Evolutionary conservation across 2,113 vertebrate species (phyloP).

Genomic region (Tyto alba): DNA sequence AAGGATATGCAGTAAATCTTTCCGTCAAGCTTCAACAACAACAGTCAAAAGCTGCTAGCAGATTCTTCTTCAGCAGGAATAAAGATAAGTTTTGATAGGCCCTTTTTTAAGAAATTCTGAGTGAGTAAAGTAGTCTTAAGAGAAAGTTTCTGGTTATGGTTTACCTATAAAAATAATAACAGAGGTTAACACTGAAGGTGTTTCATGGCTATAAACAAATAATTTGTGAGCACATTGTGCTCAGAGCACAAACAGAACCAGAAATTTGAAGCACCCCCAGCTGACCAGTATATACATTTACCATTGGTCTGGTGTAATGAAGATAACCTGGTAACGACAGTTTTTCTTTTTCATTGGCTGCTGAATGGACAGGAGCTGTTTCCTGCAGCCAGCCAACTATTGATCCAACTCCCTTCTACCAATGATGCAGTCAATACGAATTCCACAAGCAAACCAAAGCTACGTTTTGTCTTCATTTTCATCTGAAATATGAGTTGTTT

Average conservation of each 20-base stretch:
- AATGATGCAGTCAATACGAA: conserved; percentile 72
- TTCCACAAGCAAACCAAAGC: conserved; percentile 74
- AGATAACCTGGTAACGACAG: conserved; percentile 84
- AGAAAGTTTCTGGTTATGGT: conserved; percentile 47
- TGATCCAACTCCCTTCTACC: conserved; percentile 76
- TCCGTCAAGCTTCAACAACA: neutral
- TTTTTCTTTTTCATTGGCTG: conserved; percentile 80
- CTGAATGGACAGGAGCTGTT: conserved; percentile 76
- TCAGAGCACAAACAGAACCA: conserved; percentile 15
- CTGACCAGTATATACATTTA: conserved; percentile 64
- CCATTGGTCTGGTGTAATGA: conserved; percentile 77
- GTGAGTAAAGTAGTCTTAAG: conserved; percentile 29
- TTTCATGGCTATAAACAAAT: conserved; percentile 65
- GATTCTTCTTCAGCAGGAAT: neutral
- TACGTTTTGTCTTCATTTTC: conserved; percentile 76
- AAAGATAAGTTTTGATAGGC: conserved; percentile 1
- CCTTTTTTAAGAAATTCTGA: conserved; percentile 41
- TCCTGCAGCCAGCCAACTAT: conserved; percentile 73
- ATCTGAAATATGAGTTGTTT: conserved; percentile 75
- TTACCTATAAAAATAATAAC: conserved; percentile 64
- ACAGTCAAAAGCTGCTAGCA: neutral
- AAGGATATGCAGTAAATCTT: neutral
- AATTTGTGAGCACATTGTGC: conserved; percentile 40
- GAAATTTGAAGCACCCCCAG: conserved; percentile 58
- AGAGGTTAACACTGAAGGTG: conserved; percentile 43